Percentiles rank a stretch among this genome's conserved stretches.
These are phyloP conservation scores for Euthynnus affinis DNA, from an alignment of 2,797 vertebrate species.

Conservation along the genomic window DNA sequence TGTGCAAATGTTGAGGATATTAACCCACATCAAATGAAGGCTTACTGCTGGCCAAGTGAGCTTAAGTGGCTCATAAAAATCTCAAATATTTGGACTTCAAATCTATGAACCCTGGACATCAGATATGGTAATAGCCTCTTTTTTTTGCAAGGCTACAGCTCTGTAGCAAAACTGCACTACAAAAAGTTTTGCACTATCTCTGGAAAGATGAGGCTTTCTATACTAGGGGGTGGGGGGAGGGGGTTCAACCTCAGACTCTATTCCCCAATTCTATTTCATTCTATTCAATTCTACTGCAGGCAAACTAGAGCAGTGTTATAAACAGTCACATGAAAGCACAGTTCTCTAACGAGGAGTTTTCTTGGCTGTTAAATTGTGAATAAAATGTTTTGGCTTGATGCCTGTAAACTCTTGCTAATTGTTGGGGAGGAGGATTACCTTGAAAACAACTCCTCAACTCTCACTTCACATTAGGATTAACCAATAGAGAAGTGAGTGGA, in stretches of 20 bases:
- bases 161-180: constrained; percentile 1
- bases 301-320: constrained; percentile 17
- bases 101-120: background rate
- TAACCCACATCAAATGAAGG: constrained; percentile 27
- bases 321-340: constrained; percentile 40
- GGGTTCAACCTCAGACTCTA: background rate
- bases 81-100: constrained; percentile 42
- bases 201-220: background rate
- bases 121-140: constrained; percentile 7
- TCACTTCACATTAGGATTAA: constrained; percentile 65
- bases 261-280: constrained; percentile 15
- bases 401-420: constrained; percentile 60
- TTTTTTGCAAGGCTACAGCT: constrained; percentile 22
- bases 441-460: constrained; percentile 60
- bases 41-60: constrained; percentile 28
- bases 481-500: constrained; percentile 46
- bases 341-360: constrained; percentile 48
- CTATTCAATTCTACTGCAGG: background rate
- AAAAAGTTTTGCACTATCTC: constrained; percentile 20
- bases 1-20: constrained; percentile 48
- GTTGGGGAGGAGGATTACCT: constrained; percentile 49
- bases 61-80: constrained; percentile 34
- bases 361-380: constrained; percentile 40
- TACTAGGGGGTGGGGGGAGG: background rate
- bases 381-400: constrained; percentile 50